phyloP scores from a whole-genome alignment of 2,888 invertebrate genomes.

The Mylabris sibirica region DNA sequence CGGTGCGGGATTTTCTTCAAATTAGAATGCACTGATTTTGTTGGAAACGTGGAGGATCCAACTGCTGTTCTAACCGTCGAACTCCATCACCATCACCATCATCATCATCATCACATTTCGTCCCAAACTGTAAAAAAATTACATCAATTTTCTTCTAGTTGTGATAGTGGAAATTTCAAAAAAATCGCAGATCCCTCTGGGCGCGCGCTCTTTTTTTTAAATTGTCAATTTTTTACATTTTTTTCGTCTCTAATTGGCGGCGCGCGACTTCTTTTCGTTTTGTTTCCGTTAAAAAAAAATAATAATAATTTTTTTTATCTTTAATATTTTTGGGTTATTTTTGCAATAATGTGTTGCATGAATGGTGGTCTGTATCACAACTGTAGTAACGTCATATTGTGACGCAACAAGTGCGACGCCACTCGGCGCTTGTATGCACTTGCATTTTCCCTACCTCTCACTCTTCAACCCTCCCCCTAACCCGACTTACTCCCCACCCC shows the following conservation, averaged over 20 bases:
- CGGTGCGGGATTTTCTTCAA: neutral
- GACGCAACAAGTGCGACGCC: conserved; percentile 64
- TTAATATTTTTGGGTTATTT: conserved; percentile 32
- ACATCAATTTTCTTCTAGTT: conserved; percentile 8
- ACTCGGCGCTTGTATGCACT: conserved; percentile 63
- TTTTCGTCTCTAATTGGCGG: conserved; percentile 43
- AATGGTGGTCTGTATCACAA: conserved; percentile 58
- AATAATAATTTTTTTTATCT: neutral
- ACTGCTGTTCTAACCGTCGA: conserved; percentile 37
- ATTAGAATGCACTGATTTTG: neutral
- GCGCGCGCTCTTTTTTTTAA: neutral
- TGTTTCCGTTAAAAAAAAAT: neutral
- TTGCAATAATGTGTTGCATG: conserved; percentile 55
- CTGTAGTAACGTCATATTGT: conserved; percentile 60
- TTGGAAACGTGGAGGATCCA: conserved; percentile 19
- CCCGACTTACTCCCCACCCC: neutral
- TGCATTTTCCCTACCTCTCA: conserved; percentile 60
- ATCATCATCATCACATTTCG: conserved; percentile 45
- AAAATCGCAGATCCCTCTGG: conserved; percentile 39
- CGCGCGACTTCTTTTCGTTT: conserved; percentile 42
- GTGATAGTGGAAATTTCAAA: conserved; percentile 12
- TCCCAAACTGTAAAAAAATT: conserved; percentile 41
- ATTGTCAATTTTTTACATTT: conserved; percentile 40
- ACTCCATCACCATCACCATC: conserved; percentile 46
- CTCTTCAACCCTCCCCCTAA: conserved; percentile 38